These are phyloP conservation scores for Molossus alvarezi DNA, from an alignment of 2,797 vertebrate genomes.

Conservation along the genomic window DNA sequence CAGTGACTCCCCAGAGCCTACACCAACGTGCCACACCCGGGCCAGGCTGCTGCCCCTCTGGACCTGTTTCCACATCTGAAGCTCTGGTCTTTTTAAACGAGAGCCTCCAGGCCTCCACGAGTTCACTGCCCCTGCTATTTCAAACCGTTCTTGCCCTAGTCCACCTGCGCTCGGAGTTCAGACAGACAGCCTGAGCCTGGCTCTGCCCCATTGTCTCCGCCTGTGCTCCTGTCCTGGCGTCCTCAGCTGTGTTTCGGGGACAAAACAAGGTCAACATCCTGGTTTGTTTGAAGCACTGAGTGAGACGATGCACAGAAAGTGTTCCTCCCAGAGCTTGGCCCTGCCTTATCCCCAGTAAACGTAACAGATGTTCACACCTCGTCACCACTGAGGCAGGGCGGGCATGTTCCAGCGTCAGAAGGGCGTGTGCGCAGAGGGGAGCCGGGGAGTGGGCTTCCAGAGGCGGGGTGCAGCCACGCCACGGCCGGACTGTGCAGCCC, in stretches of 20 bases:
- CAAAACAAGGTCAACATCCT: rapidly evolving
- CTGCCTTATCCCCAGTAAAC: background rate
- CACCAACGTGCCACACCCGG: rapidly evolving
- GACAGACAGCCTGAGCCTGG: background rate
- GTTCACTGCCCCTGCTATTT: background rate
- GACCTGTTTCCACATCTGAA: background rate
- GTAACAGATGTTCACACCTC: background rate
- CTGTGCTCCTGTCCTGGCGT: background rate
- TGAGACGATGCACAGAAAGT: background rate
- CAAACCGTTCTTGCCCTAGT: background rate
- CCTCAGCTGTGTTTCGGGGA: background rate
- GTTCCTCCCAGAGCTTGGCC: background rate
- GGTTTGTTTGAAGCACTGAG: background rate
- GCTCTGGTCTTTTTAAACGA: background rate
- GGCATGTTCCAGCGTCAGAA: background rate
- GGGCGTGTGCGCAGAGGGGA: rapidly evolving
- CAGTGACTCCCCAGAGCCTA: background rate
- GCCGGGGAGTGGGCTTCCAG: background rate
- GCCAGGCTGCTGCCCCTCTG: background rate
- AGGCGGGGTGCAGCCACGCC: too few relatives aligned
- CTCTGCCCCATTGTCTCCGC: background rate
- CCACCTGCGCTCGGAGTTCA: background rate
- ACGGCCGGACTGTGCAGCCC: rapidly evolving
- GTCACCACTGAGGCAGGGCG: background rate
- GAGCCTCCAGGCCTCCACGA: background rate